Base-by-base conservation (phyloP, 2,888 invertebrate genomes). In the Drosophila melanosoma region DNA sequence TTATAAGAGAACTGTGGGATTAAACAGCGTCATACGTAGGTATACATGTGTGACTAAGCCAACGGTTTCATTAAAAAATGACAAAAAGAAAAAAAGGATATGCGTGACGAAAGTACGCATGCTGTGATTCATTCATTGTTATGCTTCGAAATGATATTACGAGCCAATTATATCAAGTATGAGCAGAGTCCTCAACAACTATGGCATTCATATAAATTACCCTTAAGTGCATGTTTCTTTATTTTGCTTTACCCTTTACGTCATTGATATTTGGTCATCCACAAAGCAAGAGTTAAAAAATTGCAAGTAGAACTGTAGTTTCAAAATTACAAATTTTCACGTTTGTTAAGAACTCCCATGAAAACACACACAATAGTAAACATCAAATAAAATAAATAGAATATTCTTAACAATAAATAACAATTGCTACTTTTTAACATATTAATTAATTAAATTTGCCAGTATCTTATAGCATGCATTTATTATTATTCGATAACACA, bases 21-120 rank as follows among this genome's bases (percentile, higher is more conserved):
- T 53, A 63, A 26, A 1, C n/a, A 33, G 15, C 53, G 40, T 23
- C 23, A 26, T 36, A 17, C 29, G 15, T 12, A 8, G 1, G 6
- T 58, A 3, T 53, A 33, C 10, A 57, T 62, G 45, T 5, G 15
- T 84, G 83, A 84, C 74, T 84, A 89, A 89, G 52, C 38, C 26
- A 20, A 40, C 60, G 68, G 69, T 72, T 71, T 86, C 79, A 76
- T 89, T 74, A 15, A 23, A 23, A 40, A 45, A 23, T 15, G 4
- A 15, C 15, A 45, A 17, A 26, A 33, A 38, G 59, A 64, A 64
- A 15, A 62, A 17, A 64, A 49, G 75, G 52, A 54, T 60, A 52
- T 23, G 45, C 32, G 67, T 64, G 79, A 77, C 71, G 77, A 45
- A 36, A 45, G 17, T 48, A 33, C 33, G 40, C 62, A 59, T 32